Conservation (phyloP, 2,113 vertebrate species). For the Eleginops maclovinus region DNA sequence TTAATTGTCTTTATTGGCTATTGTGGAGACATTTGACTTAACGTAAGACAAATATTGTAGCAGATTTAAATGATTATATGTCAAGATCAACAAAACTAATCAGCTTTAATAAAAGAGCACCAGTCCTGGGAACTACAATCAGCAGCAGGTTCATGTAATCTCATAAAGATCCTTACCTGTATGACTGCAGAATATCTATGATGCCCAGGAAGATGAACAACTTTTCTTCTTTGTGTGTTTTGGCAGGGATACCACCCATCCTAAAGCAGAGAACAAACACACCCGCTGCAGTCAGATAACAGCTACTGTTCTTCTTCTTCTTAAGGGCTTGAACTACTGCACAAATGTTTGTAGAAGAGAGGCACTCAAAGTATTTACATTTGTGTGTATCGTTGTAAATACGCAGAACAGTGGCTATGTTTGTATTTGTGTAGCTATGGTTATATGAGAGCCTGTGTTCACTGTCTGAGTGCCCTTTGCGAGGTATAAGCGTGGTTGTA, state of each 20-base stretch:
- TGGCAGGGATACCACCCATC: constrained; percentile 98
- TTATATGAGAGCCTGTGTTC: constrained; percentile 45
- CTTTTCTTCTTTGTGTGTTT: constrained; percentile 94
- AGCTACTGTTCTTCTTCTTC: constrained; percentile 16
- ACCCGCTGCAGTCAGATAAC: constrained; percentile 36
- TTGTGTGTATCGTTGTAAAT: constrained; percentile 42
- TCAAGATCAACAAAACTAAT: background rate
- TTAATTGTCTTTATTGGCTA: background rate
- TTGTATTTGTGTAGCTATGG: constrained; percentile 73
- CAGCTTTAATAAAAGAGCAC: background rate
- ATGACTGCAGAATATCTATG: constrained; percentile 98
- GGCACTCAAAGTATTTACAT: constrained; percentile 47
- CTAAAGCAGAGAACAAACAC: constrained; percentile 76
- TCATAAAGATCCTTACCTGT: constrained; percentile 84
- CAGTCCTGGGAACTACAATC: background rate
- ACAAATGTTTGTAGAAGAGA: constrained; percentile 61
- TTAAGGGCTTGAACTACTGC: background rate
- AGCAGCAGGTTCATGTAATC: background rate
- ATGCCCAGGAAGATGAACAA: constrained; percentile 97
- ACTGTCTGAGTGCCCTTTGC: constrained; percentile 14
- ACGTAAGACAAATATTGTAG: background rate
- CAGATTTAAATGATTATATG: background rate
- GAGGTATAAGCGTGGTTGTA: constrained; percentile 34
- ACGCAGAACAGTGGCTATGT: constrained; percentile 46
- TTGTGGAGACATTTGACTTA: background rate